Percentiles rank a stretch among this genome's conserved stretches.
These are phyloP conservation scores for Arnoldichthys spilopterus DNA, from an alignment of 2,797 vertebrate genomes.

Conservation along the genomic window DNA sequence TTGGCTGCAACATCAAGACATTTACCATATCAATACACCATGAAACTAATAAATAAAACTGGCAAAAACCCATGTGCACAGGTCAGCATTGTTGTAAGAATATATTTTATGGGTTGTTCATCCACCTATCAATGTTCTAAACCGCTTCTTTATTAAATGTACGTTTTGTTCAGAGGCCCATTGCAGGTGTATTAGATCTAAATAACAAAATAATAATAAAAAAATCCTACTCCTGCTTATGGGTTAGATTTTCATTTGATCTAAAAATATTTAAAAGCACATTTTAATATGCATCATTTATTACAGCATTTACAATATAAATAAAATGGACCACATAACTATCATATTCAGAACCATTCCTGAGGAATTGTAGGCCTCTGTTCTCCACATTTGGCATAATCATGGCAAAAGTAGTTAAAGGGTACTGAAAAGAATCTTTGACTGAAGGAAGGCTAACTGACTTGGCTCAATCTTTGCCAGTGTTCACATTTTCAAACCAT, in stretches of 20 bases:
- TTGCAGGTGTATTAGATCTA: too few relatives aligned
- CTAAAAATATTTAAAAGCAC: background rate
- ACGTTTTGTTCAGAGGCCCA: too few relatives aligned
- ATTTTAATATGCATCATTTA: background rate
- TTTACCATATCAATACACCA: too few relatives aligned
- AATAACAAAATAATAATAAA: too few relatives aligned
- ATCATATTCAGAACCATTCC: background rate
- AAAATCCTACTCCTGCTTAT: too few relatives aligned
- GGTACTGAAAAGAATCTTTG: conserved; percentile 40
- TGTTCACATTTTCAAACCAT: conserved; percentile 29
- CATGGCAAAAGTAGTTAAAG: conserved; percentile 33
- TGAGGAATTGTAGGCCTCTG: conserved; percentile 5
- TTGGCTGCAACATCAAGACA: too few relatives aligned
- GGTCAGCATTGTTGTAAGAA: too few relatives aligned
- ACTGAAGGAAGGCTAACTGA: background rate
- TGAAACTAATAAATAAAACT: too few relatives aligned
- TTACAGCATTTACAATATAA: background rate
- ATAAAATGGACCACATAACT: background rate
- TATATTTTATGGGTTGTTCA: too few relatives aligned
- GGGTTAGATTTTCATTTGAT: background rate
- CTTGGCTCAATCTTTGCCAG: conserved; percentile 22
- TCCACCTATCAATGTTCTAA: too few relatives aligned
- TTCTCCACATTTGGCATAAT: conserved; percentile 17
- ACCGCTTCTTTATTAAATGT: too few relatives aligned
- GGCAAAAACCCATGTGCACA: too few relatives aligned